Percentiles rank a stretch among this genome's conserved stretches.
Conservation (phyloP, 35 echinoderm and acorn worm genomes). For the Lytechinus variegatus region DNA sequence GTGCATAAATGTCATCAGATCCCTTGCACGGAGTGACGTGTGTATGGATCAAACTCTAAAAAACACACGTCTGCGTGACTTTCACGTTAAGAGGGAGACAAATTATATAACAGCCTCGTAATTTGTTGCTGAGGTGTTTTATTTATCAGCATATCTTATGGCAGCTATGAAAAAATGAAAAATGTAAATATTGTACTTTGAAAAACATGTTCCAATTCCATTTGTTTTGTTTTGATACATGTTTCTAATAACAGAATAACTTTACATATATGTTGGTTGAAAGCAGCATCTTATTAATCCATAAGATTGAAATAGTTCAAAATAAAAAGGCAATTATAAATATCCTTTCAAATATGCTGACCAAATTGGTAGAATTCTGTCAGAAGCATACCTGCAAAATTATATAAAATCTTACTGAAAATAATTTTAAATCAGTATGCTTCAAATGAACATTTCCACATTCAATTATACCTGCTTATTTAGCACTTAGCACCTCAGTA, state of each 20-base stretch:
- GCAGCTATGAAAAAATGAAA: neutral
- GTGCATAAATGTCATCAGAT: slow-evolving; percentile 23
- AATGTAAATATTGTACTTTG: neutral
- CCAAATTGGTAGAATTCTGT: neutral
- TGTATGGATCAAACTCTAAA: neutral
- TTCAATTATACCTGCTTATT: too few species aligned
- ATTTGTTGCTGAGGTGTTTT: neutral
- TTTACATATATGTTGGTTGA: neutral
- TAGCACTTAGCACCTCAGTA: too few species aligned
- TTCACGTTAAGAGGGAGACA: neutral
- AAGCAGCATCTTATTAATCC: neutral
- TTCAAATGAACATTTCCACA: too few species aligned
- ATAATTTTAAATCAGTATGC: too few species aligned
- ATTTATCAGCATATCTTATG: neutral
- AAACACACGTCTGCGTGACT: neutral
- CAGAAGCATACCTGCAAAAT: too few species aligned
- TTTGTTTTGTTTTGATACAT: neutral
- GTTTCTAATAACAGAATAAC: neutral
- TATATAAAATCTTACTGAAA: too few species aligned
- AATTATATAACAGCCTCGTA: neutral
- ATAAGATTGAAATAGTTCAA: too few species aligned
- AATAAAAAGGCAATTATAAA: too few species aligned
- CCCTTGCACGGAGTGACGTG: neutral
- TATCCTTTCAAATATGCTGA: neutral
- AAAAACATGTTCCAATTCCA: neutral